Evolutionary conservation across 2,888 invertebrate genomes (phyloP), one percentile per base, ranked within the genome.

Genomic region (Andrena trimmerana): DNA sequence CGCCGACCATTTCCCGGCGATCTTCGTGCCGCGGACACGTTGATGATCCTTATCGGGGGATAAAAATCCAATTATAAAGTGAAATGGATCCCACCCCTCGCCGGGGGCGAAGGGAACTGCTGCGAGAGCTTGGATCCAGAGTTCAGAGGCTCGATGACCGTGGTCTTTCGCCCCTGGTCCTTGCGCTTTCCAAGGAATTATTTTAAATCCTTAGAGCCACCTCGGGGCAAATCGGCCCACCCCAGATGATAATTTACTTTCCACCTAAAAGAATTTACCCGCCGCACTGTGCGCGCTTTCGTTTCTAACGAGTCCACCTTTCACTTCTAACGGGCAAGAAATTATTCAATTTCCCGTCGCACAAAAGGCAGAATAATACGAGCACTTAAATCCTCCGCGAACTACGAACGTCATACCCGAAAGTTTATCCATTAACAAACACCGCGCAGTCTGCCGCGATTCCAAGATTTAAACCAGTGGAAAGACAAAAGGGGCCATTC

Each of bases 61-160:
- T 75, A 77, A 80, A 81, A 86, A 79, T 75, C 78, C 87, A 87
- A 86, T 86, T 87, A 87, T 78, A 60, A 74, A 63, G 74, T 50
- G 72, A 52, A 79, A 81, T 76, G 60, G 69, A 69, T 24, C 31
- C 20, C 54, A 20, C 1, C 42, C 42, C 57, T 57, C 57, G 57
- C 4, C 10, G 57, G 20, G 20, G 54, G 54, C 20, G 54, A n/a
- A 7, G 59, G 42, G 65, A 66, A 54, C 52, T n/a, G 54, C 42
- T 5, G 42, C 42, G 42, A 42, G 66, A 66, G 50, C 13, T 29
- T 57, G 57, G 72, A 72, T 36, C 52, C 20, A 16, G 31, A 5
- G 16, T 20, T 31, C 31, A 31, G 54, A n/a, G 4, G 27, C 33
- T 63, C 3, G 71, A 72, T 27, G 33, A 63, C 29, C 20, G 36